phyloP scores from a whole-genome alignment of 1,140 invertebrate species.

The Copidosoma floridanum region DNA sequence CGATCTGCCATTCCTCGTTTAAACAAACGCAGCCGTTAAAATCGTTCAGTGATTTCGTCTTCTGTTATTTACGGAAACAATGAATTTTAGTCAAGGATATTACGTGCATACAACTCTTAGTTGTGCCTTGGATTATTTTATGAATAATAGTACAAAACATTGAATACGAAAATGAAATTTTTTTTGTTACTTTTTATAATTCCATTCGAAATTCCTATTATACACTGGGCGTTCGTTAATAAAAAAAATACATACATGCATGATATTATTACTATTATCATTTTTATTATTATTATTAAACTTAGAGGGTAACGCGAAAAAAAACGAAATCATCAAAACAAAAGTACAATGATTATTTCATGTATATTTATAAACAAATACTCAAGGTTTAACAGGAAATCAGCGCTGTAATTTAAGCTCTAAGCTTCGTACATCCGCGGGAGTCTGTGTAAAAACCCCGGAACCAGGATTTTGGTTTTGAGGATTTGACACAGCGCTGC shows the following conservation, averaged over 20 bases:
- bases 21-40: no score
- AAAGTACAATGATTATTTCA: neutral
- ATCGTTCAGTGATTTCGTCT: constrained; percentile 12
- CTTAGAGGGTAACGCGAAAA: no score
- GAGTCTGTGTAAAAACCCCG: no score
- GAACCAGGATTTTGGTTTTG: no score
- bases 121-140: constrained; percentile 29
- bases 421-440: neutral
- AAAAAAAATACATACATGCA: no score
- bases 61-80: constrained; percentile 5
- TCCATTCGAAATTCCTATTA: constrained; percentile 4
- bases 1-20: constrained; percentile 23
- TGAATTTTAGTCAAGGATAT: constrained; percentile 7
- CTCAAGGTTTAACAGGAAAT: constrained; percentile 64
- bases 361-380: constrained; percentile 57
- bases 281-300: no score
- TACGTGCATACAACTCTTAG: constrained; percentile 20
- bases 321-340: no score
- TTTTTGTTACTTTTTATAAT: constrained; percentile 3
- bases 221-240: no score
- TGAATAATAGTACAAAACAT: constrained; percentile 25
- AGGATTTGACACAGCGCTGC: no score
- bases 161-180: constrained; percentile 15
- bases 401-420: constrained; percentile 61
- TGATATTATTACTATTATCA: no score